Base-by-base conservation (phyloP, 2,797 vertebrate genomes). In the Paratrypauchen microcephalus region DNA sequence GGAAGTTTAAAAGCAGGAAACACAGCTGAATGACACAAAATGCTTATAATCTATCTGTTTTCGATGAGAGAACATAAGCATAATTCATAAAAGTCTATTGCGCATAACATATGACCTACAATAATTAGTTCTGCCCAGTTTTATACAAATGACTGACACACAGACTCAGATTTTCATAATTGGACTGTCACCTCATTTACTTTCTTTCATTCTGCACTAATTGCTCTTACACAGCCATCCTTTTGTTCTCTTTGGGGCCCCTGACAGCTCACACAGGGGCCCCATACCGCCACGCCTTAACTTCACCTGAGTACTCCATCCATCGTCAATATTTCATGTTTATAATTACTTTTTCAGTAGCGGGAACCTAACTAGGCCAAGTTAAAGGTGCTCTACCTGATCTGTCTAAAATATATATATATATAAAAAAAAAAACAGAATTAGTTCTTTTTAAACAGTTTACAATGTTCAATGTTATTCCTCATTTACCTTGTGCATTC, bases 281-380 rank as follows among this genome's bases (percentile, higher is more conserved):
- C 71, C 88, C 81, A 78, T 74, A 77, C 41, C 85, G 69, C 76
- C 87, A 83, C 87, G 92, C 88, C 92, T 89, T 92, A 93, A 94
- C 93, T 94, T 93, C 91, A 91, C 92, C 92, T 71, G 82, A 94
- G 90, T 87, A 69, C 76, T 73, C 83, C 95, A 98, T 97, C 90
- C 97, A 97, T 95, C 95, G 92, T 92, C 93, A 96, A 96, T 94
- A 95, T 97, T 95, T 93, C 94, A 93, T 89, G 91, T 94, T 92
- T 96, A 95, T 98, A 99, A 98, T 98, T 97, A 97, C 95, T 95
- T 96, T 26, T 93, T 91, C 88, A 92, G 88, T 77, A 63, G 77
- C 39, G 66, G 58, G 75, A 69, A 45, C 32, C 5, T 32, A 32
- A 32, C 30, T 32, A 32, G 30, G 30, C 30, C 30, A 32, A 32